Evolutionary conservation across 2,888 invertebrate species (phyloP).

Genomic region (Ormyrus thymus): DNA sequence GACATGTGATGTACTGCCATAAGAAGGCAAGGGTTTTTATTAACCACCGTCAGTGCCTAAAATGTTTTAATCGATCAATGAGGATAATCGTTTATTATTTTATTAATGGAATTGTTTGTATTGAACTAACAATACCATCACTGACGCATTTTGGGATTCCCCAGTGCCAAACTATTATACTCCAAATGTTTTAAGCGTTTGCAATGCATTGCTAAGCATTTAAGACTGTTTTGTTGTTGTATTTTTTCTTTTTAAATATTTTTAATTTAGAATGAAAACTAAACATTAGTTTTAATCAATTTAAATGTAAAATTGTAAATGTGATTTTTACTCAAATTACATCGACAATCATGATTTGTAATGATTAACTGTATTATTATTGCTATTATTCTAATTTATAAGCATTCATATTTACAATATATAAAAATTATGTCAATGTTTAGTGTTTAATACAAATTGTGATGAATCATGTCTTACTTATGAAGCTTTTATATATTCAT

Average conservation of each 20-base stretch:
- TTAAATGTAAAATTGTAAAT: constrained; percentile 26
- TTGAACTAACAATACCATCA: constrained; percentile 27
- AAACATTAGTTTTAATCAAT: constrained; percentile 19
- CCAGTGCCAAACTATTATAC: constrained; percentile 53
- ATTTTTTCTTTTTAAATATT: constrained; percentile 15
- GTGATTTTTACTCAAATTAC: constrained; percentile 30
- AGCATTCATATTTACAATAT: neutral
- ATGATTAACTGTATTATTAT: constrained; percentile 22
- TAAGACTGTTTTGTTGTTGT: constrained; percentile 42
- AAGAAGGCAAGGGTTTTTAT: constrained; percentile 37
- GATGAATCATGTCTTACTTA: constrained; percentile 38
- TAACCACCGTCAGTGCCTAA: constrained; percentile 53
- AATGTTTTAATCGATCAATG: constrained; percentile 11
- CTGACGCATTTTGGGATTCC: constrained; percentile 47
- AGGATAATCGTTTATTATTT: constrained; percentile 6
- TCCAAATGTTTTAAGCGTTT: constrained; percentile 19
- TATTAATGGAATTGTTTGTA: constrained; percentile 38
- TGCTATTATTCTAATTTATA: constrained; percentile 12
- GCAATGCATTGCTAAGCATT: constrained; percentile 8
- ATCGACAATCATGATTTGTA: constrained; percentile 40
- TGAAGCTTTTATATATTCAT: constrained; percentile 43
- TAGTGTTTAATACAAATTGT: constrained; percentile 50
- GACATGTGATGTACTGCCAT: constrained; percentile 48
- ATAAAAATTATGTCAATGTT: constrained; percentile 26
- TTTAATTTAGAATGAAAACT: constrained; percentile 3